A percentile compares a stretch with the other conserved stretches of the same genome.
These are phyloP conservation scores for Amblyopsis rosae DNA, from an alignment of 2,113 vertebrate genomes.

Conservation along the genomic window DNA sequence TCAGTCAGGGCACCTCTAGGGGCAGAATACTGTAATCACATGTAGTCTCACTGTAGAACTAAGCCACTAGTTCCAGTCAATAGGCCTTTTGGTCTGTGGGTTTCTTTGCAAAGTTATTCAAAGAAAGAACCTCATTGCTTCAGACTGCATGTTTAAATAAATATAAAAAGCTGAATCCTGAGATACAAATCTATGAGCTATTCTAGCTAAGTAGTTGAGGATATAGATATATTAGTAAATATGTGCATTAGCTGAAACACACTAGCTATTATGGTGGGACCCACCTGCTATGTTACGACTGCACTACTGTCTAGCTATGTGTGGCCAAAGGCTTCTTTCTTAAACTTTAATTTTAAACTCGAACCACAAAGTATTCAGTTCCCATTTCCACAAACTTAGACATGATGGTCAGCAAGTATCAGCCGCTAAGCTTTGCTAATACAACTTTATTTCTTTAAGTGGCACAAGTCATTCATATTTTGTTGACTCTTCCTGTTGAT, in stretches of 20 bases:
- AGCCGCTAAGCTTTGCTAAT: slow-evolving; percentile 13
- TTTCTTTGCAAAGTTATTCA: slow-evolving; percentile 7
- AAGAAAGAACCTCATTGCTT: slow-evolving; percentile 23
- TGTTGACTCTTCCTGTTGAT: slow-evolving; percentile 23
- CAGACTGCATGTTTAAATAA: slow-evolving; percentile 32
- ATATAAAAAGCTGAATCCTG: slow-evolving; percentile 22
- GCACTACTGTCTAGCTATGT: slow-evolving; percentile 44
- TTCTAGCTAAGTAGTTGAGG: slow-evolving; percentile 23
- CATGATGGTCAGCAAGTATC: slow-evolving; percentile 36
- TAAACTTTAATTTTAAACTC: not conserved
- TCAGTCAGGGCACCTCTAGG: slow-evolving; percentile 49
- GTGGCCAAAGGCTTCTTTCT: slow-evolving; percentile 41
- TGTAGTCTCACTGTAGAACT: too few relatives aligned
- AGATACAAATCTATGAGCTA: slow-evolving; percentile 20
- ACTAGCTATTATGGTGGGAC: slow-evolving; percentile 28
- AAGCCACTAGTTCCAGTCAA: slow-evolving; percentile 3
- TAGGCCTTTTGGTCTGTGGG: slow-evolving; percentile 33
- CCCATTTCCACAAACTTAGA: slow-evolving; percentile 18
- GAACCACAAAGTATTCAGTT: slow-evolving; percentile 17
- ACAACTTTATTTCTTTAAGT: slow-evolving; percentile 14
- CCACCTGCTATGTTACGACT: slow-evolving; percentile 21
- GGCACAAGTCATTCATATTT: not conserved
- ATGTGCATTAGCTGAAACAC: slow-evolving; percentile 30
- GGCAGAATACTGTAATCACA: slow-evolving; percentile 10
- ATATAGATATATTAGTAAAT: slow-evolving; percentile 36